Conservation (phyloP, 2,888 invertebrate species). For the Campoletis raptor region DNA sequence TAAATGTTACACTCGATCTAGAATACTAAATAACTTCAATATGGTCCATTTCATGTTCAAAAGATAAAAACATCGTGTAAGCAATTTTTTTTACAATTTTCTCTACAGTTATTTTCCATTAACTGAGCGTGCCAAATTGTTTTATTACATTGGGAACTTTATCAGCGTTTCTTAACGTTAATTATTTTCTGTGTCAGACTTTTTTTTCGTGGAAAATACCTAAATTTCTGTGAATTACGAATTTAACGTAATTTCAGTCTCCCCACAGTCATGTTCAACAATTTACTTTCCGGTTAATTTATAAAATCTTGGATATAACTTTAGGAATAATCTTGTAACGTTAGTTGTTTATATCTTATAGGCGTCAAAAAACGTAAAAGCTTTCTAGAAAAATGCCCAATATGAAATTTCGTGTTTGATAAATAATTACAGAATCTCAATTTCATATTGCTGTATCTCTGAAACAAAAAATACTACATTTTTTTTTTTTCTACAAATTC, state of each 20-base stretch:
- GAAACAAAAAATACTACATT: too few relatives aligned
- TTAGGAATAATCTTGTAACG: too few relatives aligned
- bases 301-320: too few relatives aligned
- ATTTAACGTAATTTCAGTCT: neutral
- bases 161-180: neutral
- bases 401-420: too few relatives aligned
- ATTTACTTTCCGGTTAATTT: too few relatives aligned
- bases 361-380: too few relatives aligned
- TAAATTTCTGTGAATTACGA: neutral
- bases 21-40: neutral
- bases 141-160: neutral
- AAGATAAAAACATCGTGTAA: neutral
- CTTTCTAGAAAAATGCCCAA: too few relatives aligned
- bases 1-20: slow-evolving; percentile 13
- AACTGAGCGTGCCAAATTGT: neutral
- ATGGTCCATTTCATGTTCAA: neutral
- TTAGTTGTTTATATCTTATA: too few relatives aligned
- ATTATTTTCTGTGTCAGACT: neutral
- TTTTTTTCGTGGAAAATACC: neutral
- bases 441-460: too few relatives aligned
- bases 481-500: too few relatives aligned
- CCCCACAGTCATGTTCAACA: too few relatives aligned
- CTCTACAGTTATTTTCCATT: neutral
- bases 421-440: too few relatives aligned
- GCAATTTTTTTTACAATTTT: neutral